A percentile compares a stretch with the other conserved stretches of the same genome.
phyloP scores from a whole-genome alignment of 2,113 vertebrate genomes.

The Pseudorhombus dupliciocellatus region DNA sequence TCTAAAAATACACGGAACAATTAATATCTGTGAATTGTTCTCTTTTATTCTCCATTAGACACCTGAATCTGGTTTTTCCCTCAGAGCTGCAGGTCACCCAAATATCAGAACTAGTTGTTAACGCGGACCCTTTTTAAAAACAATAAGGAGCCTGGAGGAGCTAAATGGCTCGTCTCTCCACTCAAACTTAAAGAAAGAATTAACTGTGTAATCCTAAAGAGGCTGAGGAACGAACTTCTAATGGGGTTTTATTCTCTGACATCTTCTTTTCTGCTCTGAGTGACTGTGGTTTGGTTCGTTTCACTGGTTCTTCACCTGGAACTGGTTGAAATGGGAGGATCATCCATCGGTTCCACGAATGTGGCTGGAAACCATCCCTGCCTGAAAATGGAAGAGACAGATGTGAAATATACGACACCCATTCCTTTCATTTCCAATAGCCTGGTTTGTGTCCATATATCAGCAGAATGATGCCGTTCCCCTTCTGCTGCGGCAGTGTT shows the following conservation, averaged over 20 bases:
- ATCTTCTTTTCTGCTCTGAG: neutral
- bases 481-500: too few relatives aligned
- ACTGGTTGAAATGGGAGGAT: conserved; percentile 24
- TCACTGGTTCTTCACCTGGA: conserved; percentile 58
- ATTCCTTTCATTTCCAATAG: too few relatives aligned
- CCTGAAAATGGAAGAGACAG: conserved; percentile 52
- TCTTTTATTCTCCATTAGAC: neutral
- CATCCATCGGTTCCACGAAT: conserved; percentile 67
- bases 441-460: too few relatives aligned
- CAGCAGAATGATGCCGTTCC: too few relatives aligned
- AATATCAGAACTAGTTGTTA: conserved; percentile 64
- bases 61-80: conserved; percentile 27
- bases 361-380: conserved; percentile 82
- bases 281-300: neutral
- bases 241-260: neutral
- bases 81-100: conserved; percentile 72
- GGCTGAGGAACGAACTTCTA: too few relatives aligned
- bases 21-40: neutral
- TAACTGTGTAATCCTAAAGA: neutral
- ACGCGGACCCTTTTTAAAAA: conserved; percentile 52
- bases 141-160: conserved; percentile 29
- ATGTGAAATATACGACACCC: neutral
- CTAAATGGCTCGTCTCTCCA: neutral
- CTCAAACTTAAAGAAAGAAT: neutral
- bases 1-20: conserved; percentile 11